Base-by-base conservation (phyloP, 2,113 vertebrate species). In the Tautogolabrus adspersus region DNA sequence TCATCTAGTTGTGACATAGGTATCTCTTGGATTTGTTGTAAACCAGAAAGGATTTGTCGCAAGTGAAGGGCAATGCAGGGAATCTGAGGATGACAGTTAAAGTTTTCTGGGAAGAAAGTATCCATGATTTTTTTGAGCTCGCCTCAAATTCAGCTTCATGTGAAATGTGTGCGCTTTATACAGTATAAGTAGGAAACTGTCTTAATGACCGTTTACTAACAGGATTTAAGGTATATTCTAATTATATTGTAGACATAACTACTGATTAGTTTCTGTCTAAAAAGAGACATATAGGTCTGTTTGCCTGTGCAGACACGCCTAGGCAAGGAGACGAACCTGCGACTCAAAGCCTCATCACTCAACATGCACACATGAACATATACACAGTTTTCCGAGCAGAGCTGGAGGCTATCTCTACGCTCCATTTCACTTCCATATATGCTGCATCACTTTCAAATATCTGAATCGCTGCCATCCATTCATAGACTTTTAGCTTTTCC, bases 221-320 rank as follows among this genome's bases (percentile, higher is more conserved):
- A 42, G 40, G 3, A 47, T 16, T 47, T 47, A 47, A 49, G 2
- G 47, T 42, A 42, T 11, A 42, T 49, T 15, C 18, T 49, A 7
- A 49, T 49, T 49, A 49, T 18, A 7, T 18, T 18, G 18, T 16
- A 49, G 59, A 23, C 5, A 11, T 22, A 12, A 38, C 40, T 12
- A 1, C 6, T 37, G 34, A 40, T 13, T 40, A 19, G 30, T 47
- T 42, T n/a, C 1, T 42, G 49, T 34, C 12, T 21, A 10, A 57
- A 21, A 19, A 51, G 4, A 81, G 49, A 62, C 61, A 81, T 66
- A 66, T 44, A 18, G 22, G 42, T 66, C 47, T 52, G 38, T 58
- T 73, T 83, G 74, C 80, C 30, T 77, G 79, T 84, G 52, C 69
- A 11, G 61, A 71, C 78, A 52, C 72, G 85, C 72, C 69, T 66